These are phyloP conservation scores for Limosa lapponica DNA, from an alignment of 2,797 vertebrate species.

Conservation along the genomic window DNA sequence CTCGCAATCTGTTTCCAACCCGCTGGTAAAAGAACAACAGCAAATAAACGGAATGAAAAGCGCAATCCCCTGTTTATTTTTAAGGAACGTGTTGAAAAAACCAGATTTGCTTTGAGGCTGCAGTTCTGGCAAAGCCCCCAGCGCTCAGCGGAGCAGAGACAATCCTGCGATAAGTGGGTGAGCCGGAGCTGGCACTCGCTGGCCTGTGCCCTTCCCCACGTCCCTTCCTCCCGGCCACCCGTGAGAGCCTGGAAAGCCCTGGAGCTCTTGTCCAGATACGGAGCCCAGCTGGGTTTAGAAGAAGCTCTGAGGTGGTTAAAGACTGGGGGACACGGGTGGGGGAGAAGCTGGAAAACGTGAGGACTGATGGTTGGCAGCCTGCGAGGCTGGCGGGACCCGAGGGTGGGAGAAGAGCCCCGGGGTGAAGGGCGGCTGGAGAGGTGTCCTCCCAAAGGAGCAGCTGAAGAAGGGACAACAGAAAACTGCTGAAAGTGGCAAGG, in stretches of 20 bases:
- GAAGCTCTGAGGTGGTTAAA: background rate
- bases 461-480: background rate
- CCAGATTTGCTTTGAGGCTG: conserved; percentile 41
- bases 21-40: background rate
- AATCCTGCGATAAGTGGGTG: background rate
- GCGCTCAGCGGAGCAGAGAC: conserved; percentile 2
- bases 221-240: background rate
- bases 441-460: background rate
- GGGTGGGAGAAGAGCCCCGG: background rate
- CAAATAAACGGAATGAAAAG: conserved; percentile 50
- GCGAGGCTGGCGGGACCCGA: background rate
- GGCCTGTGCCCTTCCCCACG: accelerated
- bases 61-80: conserved; percentile 39
- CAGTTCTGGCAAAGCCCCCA: conserved; percentile 15
- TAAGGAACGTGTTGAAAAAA: conserved; percentile 45
- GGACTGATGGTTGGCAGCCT: background rate
- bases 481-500: background rate
- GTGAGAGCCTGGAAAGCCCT: background rate
- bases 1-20: background rate
- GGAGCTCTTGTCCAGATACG: background rate
- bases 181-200: background rate
- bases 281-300: background rate
- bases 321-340: accelerated
- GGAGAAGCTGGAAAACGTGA: background rate
- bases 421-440: background rate